These are phyloP conservation scores for Brevipalpus yothersi DNA, from an alignment of 1,140 invertebrate genomes.

Conservation along the genomic window DNA sequence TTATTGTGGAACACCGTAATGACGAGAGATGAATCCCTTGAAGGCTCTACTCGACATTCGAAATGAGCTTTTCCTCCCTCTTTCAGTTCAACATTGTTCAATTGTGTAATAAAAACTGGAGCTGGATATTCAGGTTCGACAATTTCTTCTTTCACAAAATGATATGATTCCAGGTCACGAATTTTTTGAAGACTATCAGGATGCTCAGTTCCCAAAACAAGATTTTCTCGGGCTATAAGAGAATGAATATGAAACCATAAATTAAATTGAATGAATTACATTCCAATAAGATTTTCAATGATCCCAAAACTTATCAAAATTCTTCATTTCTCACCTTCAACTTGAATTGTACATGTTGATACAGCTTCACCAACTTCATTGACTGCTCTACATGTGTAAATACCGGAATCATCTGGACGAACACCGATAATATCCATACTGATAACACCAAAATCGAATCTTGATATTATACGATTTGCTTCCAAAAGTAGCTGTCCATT, in stretches of 20 bases:
- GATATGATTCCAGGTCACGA: slow-evolving; percentile 38
- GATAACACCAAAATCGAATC: slow-evolving; percentile 87
- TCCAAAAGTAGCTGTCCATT: slow-evolving; percentile 43
- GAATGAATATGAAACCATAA: no score
- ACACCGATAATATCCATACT: slow-evolving; percentile 81
- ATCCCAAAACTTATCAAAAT: no score
- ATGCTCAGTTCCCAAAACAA: slow-evolving; percentile 60
- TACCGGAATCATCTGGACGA: slow-evolving; percentile 11
- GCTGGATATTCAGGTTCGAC: slow-evolving; percentile 20
- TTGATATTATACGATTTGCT: slow-evolving; percentile 62
- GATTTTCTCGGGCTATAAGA: slow-evolving; percentile 14
- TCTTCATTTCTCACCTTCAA: slow-evolving; percentile 20
- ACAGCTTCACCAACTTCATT: slow-evolving; percentile 23
- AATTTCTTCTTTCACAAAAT: slow-evolving; percentile 8
- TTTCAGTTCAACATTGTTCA: not conserved
- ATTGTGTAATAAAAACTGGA: not conserved
- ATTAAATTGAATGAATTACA: no score
- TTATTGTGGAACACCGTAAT: slow-evolving; percentile 89
- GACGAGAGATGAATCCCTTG: slow-evolving; percentile 50
- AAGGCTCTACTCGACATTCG: slow-evolving; percentile 78
- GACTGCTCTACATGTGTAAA: slow-evolving; percentile 25
- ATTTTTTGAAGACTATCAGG: slow-evolving; percentile 64
- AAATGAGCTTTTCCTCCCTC: slow-evolving; percentile 79
- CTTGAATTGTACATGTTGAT: slow-evolving; percentile 28
- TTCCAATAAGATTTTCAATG: no score